Conservation (phyloP, 1,140 invertebrate species). For the Patella vulgata region DNA sequence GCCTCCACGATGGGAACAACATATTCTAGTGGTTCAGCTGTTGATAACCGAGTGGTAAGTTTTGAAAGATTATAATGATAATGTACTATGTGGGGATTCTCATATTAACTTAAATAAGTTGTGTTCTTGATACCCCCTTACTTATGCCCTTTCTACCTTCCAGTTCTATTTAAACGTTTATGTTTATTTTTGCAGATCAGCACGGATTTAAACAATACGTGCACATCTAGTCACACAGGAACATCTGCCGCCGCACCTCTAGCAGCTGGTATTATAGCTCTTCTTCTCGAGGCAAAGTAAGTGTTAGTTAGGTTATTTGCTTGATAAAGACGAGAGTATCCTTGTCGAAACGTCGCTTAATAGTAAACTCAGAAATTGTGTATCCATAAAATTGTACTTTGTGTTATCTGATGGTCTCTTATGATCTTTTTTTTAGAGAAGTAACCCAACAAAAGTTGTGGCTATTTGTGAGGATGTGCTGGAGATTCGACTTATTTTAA, state of each 20-base stretch:
- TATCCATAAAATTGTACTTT: too few species aligned
- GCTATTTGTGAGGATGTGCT: too few species aligned
- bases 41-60: conserved; percentile 58
- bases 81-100: not conserved
- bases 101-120: conserved; percentile 2
- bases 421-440: too few species aligned
- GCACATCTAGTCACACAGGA: conserved; percentile 71
- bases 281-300: conserved; percentile 92
- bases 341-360: too few species aligned
- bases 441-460: too few species aligned
- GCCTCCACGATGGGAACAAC: conserved; percentile 96
- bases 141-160: not conserved
- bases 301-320: too few species aligned
- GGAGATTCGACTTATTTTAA: too few species aligned
- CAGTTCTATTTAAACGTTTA: not conserved
- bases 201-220: conserved; percentile 89
- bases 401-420: too few species aligned
- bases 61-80: too few species aligned
- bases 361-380: too few species aligned
- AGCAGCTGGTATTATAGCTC: conserved; percentile 95
- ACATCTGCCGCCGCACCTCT: conserved; percentile 97
- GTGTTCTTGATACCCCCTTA: not conserved
- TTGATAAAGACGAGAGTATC: too few species aligned
- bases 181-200: conserved; percentile 74
- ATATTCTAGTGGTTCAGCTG: conserved; percentile 88